phyloP scores from a whole-genome alignment of 2,113 vertebrate species.

The Tachycineta bicolor region DNA sequence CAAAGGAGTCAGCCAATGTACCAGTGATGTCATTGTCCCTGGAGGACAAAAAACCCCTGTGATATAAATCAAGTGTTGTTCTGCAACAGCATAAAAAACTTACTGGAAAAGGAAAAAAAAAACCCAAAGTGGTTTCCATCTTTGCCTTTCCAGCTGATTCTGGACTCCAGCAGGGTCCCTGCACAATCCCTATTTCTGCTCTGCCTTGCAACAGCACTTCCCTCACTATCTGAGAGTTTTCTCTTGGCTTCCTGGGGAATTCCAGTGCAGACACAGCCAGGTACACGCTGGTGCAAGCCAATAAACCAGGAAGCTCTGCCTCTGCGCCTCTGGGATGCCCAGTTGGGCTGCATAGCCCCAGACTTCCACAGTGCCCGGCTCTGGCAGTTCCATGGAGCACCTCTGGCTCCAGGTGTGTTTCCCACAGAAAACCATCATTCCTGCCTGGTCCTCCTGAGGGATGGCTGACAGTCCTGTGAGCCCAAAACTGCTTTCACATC shows the following conservation, averaged over 20 bases:
- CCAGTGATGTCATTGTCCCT: not conserved
- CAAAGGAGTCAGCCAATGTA: not conserved
- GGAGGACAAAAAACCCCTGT: not conserved
- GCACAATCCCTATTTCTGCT: not conserved
- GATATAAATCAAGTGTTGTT: not conserved
- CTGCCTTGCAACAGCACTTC: not conserved
- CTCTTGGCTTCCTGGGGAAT: not conserved
- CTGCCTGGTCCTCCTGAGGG: not conserved
- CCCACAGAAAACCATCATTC: not conserved
- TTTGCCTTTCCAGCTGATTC: not conserved
- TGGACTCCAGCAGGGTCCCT: not conserved
- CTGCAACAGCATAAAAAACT: not conserved
- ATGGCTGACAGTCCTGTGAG: not conserved
- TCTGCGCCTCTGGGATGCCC: not conserved
- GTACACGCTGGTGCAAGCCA: not conserved
- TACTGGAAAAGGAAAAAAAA: not conserved
- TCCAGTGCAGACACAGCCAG: not conserved
- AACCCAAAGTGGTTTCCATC: not conserved
- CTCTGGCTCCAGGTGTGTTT: not conserved
- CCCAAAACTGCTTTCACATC: not conserved
- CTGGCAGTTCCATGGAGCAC: rapidly evolving
- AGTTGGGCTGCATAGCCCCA: not conserved
- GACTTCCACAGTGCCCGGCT: rapidly evolving
- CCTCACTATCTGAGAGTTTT: not conserved
- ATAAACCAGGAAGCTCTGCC: not conserved